Percentiles rank a stretch among this genome's conserved stretches.
Conservation (phyloP, 2,888 invertebrate species). For the Autographa pulchrina region DNA sequence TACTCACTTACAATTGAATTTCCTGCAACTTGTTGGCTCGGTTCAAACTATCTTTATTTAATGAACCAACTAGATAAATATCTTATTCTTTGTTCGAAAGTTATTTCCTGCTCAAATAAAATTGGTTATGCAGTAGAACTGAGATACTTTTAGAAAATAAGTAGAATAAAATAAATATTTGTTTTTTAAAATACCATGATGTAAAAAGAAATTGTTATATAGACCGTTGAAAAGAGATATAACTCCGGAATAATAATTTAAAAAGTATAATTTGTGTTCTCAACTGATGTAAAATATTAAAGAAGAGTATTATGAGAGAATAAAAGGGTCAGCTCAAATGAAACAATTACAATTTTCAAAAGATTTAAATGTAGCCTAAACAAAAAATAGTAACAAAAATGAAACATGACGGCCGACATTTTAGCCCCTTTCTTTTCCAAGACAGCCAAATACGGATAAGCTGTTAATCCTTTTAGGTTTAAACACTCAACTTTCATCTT, state of each 20-base stretch:
- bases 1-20: slow-evolving; percentile 47
- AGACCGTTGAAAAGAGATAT: too few species aligned
- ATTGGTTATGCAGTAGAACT: neutral
- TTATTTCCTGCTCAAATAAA: neutral
- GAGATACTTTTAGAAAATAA: too few species aligned
- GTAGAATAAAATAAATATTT: too few species aligned
- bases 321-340: neutral
- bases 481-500: slow-evolving; percentile 27
- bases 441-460: slow-evolving; percentile 44
- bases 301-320: neutral
- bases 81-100: slow-evolving; percentile 4
- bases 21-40: slow-evolving; percentile 27
- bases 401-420: slow-evolving; percentile 24
- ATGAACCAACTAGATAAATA: slow-evolving; percentile 1
- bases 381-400: slow-evolving; percentile 26
- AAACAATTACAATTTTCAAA: slow-evolving; percentile 12
- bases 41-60: slow-evolving; percentile 17
- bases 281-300: neutral
- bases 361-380: slow-evolving; percentile 35
- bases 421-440: slow-evolving; percentile 29
- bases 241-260: too few species aligned
- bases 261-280: too few species aligned
- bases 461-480: slow-evolving; percentile 42
- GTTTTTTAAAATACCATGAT: too few species aligned
- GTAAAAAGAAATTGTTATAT: too few species aligned